These are phyloP conservation scores for Mormoops blainvillei DNA, from an alignment of 2,113 vertebrate genomes.

Conservation along the genomic window DNA sequence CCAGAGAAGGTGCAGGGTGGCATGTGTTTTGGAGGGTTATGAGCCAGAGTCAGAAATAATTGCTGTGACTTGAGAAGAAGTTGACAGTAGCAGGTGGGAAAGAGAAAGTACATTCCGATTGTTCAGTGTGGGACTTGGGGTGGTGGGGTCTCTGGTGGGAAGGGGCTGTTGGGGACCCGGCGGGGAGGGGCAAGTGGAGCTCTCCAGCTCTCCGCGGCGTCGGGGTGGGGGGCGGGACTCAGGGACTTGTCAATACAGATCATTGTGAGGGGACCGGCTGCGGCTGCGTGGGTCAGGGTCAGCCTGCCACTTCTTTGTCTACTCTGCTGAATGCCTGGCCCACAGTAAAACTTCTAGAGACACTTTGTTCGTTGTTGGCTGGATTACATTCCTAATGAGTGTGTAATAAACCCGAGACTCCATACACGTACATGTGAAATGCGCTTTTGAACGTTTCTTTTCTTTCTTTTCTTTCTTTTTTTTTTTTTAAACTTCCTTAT, in stretches of 20 bases:
- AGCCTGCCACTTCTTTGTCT: neutral
- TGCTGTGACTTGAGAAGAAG: neutral
- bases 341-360: neutral
- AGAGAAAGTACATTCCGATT: neutral
- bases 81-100: neutral
- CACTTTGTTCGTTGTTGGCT: neutral
- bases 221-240: neutral
- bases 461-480: too few relatives aligned
- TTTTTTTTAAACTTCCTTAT: neutral
- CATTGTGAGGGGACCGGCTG: neutral
- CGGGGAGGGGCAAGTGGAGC: neutral
- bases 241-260: neutral
- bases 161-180: neutral
- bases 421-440: neutral
- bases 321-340: neutral
- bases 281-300: neutral
- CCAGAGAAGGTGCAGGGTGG: neutral
- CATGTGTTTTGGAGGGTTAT: neutral
- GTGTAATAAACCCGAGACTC: neutral
- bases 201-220: neutral
- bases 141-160: neutral
- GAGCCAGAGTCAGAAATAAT: neutral
- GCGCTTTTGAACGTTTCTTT: neutral
- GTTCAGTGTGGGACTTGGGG: neutral
- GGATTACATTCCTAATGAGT: conserved; percentile 19